Conservation (phyloP, 2,888 invertebrate genomes). For the Phrixothrix hirtus region DNA sequence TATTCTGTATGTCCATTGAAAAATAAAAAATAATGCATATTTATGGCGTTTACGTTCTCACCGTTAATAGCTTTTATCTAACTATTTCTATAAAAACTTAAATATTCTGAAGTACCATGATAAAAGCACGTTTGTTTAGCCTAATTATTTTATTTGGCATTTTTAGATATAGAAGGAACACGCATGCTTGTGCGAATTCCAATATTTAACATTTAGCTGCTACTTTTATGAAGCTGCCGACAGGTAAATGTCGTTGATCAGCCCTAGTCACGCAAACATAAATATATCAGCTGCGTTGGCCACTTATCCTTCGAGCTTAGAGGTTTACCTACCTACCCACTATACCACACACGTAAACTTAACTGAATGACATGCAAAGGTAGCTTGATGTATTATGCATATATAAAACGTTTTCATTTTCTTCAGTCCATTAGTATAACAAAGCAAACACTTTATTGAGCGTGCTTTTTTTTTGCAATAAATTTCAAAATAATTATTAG, state of each 20-base stretch:
- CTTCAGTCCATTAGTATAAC: too few relatives aligned
- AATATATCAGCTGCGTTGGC: slow-evolving; percentile 43
- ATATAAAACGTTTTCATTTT: too few relatives aligned
- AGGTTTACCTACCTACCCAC: too few relatives aligned
- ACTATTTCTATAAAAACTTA: not conserved
- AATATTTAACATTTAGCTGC: slow-evolving; percentile 43
- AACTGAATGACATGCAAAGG: slow-evolving; percentile 20
- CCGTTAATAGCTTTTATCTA: too few relatives aligned
- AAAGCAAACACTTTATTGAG: too few relatives aligned
- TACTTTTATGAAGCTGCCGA: slow-evolving; percentile 47
- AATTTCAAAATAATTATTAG: too few relatives aligned
- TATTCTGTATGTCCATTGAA: too few relatives aligned
- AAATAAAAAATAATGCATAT: too few relatives aligned
- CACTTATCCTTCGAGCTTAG: slow-evolving; percentile 48
- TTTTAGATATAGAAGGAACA: slow-evolving; percentile 22
- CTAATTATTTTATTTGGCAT: slow-evolving; percentile 28
- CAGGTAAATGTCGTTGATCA: slow-evolving; percentile 48
- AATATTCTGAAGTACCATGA: slow-evolving; percentile 13
- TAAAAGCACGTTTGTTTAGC: slow-evolving; percentile 20
- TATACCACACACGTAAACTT: slow-evolving; percentile 21
- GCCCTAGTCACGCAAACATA: slow-evolving; percentile 44
- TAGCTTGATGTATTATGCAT: slow-evolving; percentile 9
- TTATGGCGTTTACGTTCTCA: too few relatives aligned
- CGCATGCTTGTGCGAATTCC: slow-evolving; percentile 28
- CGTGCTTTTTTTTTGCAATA: too few relatives aligned